Percentiles rank a stretch among this genome's conserved stretches.
phyloP scores from a whole-genome alignment of 2,113 vertebrate species.

The Cyprinodon variegatus region DNA sequence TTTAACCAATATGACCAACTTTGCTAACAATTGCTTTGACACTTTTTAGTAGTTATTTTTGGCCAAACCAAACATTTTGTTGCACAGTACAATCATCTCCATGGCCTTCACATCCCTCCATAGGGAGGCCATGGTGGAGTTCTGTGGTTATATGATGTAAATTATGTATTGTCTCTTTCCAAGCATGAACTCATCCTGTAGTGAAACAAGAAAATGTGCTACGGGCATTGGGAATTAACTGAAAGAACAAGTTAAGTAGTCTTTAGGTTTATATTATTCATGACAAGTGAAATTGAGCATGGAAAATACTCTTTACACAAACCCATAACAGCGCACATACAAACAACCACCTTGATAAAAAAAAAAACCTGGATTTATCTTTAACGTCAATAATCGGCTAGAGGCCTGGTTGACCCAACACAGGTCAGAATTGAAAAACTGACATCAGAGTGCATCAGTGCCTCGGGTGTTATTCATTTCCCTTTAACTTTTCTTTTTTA shows the following conservation, averaged over 20 bases:
- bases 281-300: conserved; percentile 29
- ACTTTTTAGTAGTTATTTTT: too few relatives aligned
- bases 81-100: not conserved
- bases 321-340: not conserved
- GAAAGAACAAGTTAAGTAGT: conserved; percentile 25
- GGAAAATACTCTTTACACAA: conserved; percentile 18
- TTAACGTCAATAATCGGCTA: conserved; percentile 50
- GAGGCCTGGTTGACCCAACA: not conserved
- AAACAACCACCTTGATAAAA: conserved; percentile 29
- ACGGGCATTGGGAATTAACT: conserved; percentile 34
- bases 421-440: conserved; percentile 60
- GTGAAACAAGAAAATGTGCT: conserved; percentile 30
- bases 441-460: conserved; percentile 53
- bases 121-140: conserved; percentile 3
- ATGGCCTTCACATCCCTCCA: not conserved
- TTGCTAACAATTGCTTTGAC: too few relatives aligned
- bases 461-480: conserved; percentile 68
- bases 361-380: conserved; percentile 26
- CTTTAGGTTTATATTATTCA: conserved; percentile 37
- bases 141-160: conserved; percentile 33
- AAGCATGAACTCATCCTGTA: conserved; percentile 30
- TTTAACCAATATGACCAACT: too few relatives aligned
- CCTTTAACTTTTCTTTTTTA: conserved; percentile 58
- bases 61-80: too few relatives aligned
- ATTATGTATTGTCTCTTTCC: conserved; percentile 51